These are phyloP conservation scores for Drosophila helvetica DNA, from an alignment of 2,888 invertebrate species.

Conservation along the genomic window DNA sequence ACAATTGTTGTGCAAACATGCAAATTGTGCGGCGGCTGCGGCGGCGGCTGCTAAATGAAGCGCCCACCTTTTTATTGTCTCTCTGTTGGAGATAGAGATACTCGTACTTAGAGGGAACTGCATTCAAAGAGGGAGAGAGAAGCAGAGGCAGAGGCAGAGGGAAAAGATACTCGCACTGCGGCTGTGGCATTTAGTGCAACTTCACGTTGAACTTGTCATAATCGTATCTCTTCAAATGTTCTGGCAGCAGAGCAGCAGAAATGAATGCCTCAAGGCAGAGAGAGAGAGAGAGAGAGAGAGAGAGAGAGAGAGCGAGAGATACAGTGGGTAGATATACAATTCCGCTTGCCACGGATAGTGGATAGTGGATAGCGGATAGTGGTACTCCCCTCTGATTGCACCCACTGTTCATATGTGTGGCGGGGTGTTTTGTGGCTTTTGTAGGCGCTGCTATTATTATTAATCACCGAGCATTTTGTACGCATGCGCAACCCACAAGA, in stretches of 20 bases:
- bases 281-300: too few species aligned
- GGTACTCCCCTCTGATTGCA: slow-evolving; percentile 12
- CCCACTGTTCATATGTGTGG: slow-evolving; percentile 49
- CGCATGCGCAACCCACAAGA: slow-evolving; percentile 67
- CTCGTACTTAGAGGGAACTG: slow-evolving; percentile 10
- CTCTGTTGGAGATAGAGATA: slow-evolving; percentile 32
- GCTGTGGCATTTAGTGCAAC: slow-evolving; percentile 71
- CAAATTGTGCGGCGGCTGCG: slow-evolving; percentile 68
- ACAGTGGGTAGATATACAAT: slow-evolving; percentile 22
- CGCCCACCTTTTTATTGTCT: slow-evolving; percentile 74
- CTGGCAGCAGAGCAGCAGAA: slow-evolving; percentile 44
- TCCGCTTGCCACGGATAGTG: slow-evolving; percentile 1
- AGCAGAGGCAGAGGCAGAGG: slow-evolving; percentile 2
- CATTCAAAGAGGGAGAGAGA: slow-evolving; percentile 22
- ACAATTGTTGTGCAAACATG: slow-evolving; percentile 81
- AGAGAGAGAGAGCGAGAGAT: too few species aligned
- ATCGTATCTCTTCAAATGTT: slow-evolving; percentile 76
- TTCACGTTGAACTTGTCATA: slow-evolving; percentile 74
- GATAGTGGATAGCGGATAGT: neutral
- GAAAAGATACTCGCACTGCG: slow-evolving; percentile 14
- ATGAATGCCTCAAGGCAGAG: slow-evolving; percentile 3
- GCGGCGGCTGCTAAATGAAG: slow-evolving; percentile 66
- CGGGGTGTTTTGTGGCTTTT: slow-evolving; percentile 38
- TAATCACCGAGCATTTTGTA: slow-evolving; percentile 79
- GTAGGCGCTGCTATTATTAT: slow-evolving; percentile 77